Evolutionary conservation across 2,888 invertebrate genomes (phyloP).

Genomic region (Emmelina monodactyla): DNA sequence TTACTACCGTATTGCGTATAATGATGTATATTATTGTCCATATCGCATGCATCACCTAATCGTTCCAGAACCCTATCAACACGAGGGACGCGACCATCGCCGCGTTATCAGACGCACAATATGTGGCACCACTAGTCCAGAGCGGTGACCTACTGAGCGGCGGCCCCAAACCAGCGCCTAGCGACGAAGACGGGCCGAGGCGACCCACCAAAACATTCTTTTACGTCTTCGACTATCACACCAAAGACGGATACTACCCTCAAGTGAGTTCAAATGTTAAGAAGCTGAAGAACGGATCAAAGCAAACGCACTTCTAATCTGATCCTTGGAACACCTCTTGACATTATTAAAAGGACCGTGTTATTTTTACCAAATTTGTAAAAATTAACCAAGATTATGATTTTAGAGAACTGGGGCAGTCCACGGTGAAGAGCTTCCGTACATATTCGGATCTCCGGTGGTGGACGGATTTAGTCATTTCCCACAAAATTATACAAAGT

Average conservation of each 20-base stretch:
- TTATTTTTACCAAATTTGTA: no score
- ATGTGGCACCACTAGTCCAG: constrained; percentile 89
- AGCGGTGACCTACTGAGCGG: constrained; percentile 82
- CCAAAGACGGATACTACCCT: constrained; percentile 87
- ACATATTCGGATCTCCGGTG: constrained; percentile 88
- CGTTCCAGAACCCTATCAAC: constrained; percentile 85
- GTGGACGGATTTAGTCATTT: constrained; percentile 85
- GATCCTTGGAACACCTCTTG: no score
- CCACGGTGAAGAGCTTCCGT: constrained; percentile 90
- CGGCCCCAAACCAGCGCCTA: constrained; percentile 67
- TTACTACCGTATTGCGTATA: no score
- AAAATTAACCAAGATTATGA: no score
- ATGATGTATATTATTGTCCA: no score
- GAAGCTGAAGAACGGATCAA: no score
- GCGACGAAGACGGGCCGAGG: constrained; percentile 56
- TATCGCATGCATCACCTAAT: no score
- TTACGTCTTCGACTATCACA: constrained; percentile 92
- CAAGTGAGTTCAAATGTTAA: constrained; percentile 73
- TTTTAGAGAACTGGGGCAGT: constrained; percentile 93
- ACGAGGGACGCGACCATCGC: constrained; percentile 89
- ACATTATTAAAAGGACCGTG: no score
- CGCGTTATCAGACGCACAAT: constrained; percentile 92
- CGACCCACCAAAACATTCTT: constrained; percentile 83
- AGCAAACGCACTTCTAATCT: no score
- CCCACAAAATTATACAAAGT: constrained; percentile 85